phyloP scores from a whole-genome alignment of 1,140 invertebrate species.

The Latrodectus geometricus region DNA sequence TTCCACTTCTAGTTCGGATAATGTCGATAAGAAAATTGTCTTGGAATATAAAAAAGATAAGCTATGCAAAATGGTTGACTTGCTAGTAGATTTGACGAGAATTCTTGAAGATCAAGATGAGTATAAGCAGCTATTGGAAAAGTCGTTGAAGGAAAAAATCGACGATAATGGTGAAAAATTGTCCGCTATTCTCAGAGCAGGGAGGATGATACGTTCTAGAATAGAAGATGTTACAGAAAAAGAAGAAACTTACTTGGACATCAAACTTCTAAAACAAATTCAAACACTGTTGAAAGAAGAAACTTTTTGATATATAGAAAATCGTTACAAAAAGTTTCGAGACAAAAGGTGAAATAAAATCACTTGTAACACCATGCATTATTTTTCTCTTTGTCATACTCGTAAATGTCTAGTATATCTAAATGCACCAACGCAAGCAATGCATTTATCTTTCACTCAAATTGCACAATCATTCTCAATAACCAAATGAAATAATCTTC shows the following conservation, averaged over 20 bases:
- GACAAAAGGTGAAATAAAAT: too few species aligned
- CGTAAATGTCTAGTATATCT: too few species aligned
- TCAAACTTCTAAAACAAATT: constrained; percentile 15
- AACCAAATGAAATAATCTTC: too few species aligned
- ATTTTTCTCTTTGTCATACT: too few species aligned
- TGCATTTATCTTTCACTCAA: too few species aligned
- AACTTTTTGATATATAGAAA: too few species aligned
- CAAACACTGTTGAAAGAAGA: background rate
- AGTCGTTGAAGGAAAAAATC: background rate
- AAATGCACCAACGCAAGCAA: too few species aligned
- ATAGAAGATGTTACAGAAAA: background rate
- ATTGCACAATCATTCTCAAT: too few species aligned
- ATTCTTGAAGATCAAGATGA: constrained; percentile 3
- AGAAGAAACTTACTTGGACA: background rate
- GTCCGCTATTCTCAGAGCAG: constrained; percentile 12
- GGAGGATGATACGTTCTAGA: background rate
- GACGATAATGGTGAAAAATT: constrained; percentile 3
- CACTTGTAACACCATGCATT: too few species aligned
- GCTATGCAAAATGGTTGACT: background rate
- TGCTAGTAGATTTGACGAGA: background rate
- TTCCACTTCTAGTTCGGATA: background rate
- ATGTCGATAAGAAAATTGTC: background rate
- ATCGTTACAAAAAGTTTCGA: too few species aligned
- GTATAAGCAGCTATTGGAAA: background rate
- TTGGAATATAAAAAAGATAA: background rate